A percentile compares a stretch with the other conserved stretches of the same genome.
Evolutionary conservation across 2,888 invertebrate genomes (phyloP).

Genomic region (Harpalus rubripes): DNA sequence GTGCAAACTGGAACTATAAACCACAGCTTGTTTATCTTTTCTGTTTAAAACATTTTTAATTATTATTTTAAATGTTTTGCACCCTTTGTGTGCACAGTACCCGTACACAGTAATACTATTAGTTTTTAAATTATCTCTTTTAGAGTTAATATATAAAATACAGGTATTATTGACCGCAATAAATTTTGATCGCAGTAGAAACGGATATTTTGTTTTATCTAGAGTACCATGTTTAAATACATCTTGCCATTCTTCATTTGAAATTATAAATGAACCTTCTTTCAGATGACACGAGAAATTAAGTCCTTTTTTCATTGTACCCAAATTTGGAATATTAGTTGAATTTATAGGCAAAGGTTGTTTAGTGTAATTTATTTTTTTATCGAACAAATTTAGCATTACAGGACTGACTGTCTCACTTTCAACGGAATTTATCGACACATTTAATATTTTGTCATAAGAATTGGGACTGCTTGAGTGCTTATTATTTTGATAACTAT

Average conservation of each 20-base stretch:
- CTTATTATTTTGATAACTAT: background rate
- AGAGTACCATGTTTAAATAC: background rate
- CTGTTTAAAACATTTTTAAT: background rate
- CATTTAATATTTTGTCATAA: background rate
- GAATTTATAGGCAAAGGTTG: background rate
- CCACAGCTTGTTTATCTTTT: background rate
- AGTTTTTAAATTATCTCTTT: background rate
- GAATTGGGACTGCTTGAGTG: background rate
- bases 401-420: background rate
- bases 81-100: background rate
- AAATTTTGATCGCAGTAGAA: background rate
- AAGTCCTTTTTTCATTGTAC: background rate
- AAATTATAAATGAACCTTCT: background rate
- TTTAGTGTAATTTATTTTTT: background rate
- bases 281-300: background rate
- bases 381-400: background rate
- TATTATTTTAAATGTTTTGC: slow-evolving; percentile 1
- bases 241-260: background rate
- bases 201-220: background rate
- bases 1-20: background rate
- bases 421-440: background rate
- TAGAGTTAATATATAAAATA: background rate
- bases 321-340: background rate
- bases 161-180: background rate
- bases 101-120: background rate